Percentiles rank a stretch among this genome's conserved stretches.
phyloP scores from a whole-genome alignment of 1,140 invertebrate species.

The Drosophila asahinai region DNA sequence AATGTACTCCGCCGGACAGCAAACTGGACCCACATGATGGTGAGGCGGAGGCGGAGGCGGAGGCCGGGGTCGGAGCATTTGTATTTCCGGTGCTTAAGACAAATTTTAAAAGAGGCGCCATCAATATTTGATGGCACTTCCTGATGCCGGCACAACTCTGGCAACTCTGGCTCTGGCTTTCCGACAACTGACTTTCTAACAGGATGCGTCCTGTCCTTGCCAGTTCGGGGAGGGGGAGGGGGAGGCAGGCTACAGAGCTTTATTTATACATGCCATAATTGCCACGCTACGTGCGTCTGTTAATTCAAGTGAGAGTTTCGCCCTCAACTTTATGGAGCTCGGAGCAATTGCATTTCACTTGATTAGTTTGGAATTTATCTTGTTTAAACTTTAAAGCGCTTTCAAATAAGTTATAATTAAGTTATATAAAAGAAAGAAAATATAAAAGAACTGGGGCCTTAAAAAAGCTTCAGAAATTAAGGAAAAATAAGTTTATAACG shows the following conservation, averaged over 20 bases:
- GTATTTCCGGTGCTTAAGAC: constrained; percentile 82
- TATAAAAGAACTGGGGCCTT: too few relatives aligned
- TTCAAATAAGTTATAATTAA: neutral
- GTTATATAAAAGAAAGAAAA: too few relatives aligned
- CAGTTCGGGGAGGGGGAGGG: constrained; percentile 41
- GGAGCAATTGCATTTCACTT: constrained; percentile 20
- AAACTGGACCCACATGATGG: constrained; percentile 21
- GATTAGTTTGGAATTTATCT: constrained; percentile 17
- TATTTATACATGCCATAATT: constrained; percentile 42
- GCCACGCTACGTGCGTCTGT: constrained; percentile 18
- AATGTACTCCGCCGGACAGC: constrained; percentile 55
- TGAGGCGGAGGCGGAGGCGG: neutral
- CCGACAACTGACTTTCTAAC: constrained; percentile 29
- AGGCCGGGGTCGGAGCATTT: constrained; percentile 43
- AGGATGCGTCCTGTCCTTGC: constrained; percentile 34
- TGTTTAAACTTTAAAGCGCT: neutral
- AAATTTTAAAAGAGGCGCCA: constrained; percentile 79
- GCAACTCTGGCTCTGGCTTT: constrained; percentile 40
- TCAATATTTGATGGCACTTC: constrained; percentile 74
- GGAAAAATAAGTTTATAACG: too few relatives aligned
- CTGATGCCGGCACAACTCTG: constrained; percentile 56
- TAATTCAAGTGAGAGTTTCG: constrained; percentile 62
- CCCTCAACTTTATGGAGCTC: constrained; percentile 22
- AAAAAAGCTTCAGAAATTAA: too few relatives aligned
- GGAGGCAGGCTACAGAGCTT: neutral